A percentile compares a stretch with the other conserved stretches of the same genome.
These are phyloP conservation scores for Poecilia velifera DNA, from an alignment of 2,797 vertebrate species.

Conservation along the genomic window DNA sequence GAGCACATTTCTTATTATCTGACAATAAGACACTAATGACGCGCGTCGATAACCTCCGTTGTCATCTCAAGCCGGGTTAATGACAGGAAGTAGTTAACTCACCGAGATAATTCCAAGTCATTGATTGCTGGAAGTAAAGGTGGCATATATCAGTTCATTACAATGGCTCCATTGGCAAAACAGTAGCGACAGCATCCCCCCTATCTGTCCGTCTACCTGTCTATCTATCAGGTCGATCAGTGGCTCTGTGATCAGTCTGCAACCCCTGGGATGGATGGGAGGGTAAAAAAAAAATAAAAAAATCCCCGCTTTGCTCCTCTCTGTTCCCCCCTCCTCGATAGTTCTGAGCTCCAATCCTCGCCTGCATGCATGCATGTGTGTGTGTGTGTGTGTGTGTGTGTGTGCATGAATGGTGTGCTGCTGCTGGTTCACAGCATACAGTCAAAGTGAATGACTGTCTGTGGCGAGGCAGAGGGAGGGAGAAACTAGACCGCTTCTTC, in stretches of 20 bases:
- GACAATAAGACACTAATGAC: background rate
- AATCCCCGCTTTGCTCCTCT: slow-evolving; percentile 29
- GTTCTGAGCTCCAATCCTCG: slow-evolving; percentile 79
- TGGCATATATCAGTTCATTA: background rate
- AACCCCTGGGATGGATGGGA: slow-evolving; percentile 57
- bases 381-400: slow-evolving; percentile 51
- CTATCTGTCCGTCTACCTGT: slow-evolving; percentile 14
- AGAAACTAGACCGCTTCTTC: slow-evolving; percentile 54
- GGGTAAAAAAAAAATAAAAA: slow-evolving; percentile 16
- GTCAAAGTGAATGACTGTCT: slow-evolving; percentile 90
- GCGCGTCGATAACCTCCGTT: background rate
- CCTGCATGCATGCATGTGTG: slow-evolving; percentile 64
- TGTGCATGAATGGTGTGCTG: slow-evolving; percentile 36
- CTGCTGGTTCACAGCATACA: slow-evolving; percentile 59
- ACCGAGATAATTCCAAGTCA: background rate
- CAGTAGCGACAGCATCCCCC: background rate
- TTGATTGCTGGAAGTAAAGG: background rate
- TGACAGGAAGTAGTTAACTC: slow-evolving; percentile 5
- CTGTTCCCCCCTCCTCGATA: slow-evolving; percentile 63
- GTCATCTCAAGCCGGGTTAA: background rate
- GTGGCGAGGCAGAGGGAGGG: slow-evolving; percentile 81
- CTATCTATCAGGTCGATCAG: slow-evolving; percentile 62
- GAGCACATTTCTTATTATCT: background rate
- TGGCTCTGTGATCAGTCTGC: slow-evolving; percentile 75
- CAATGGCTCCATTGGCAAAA: slow-evolving; percentile 4